Evolutionary conservation across 1,140 invertebrate species (phyloP), one percentile per base, ranked within the genome.

Genomic region (Helicoverpa zea): DNA sequence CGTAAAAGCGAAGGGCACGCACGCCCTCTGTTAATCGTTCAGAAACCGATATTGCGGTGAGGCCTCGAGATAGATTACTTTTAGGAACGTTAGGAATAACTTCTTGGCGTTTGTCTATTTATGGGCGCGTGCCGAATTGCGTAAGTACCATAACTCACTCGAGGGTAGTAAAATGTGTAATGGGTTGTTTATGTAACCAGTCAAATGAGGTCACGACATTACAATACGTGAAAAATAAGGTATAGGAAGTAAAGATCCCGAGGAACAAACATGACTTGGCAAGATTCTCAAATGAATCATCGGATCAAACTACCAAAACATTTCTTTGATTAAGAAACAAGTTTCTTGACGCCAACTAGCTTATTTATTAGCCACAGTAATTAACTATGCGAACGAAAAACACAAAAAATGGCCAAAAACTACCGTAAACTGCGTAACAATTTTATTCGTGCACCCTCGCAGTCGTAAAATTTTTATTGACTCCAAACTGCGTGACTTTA

Each of bases 11-110:
- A 93, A 94, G 92, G 91, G 92, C 92, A 91, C 91, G 91, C 91
- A 94, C 92, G 94, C 94, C 94, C 93, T 94, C 92, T 95, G 92
- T 94, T 95, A 95, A 95, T 95, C 92, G 93, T 93, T 91, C 90
- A 91, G 92, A 93, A 94, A 95, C 92, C 93, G 93, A 95, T 94
- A 94, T 94, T 94, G 91, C 85, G 87, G 89, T 81, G 87, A 89
- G 87, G 87, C 88, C 86, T 87, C 85, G 83, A 92, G 91, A 94
- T 94, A 93, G 91, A 94, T 94, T 91, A 89, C 91, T 91, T 89
- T 88, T 86, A 84, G 86, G 85, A 90, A 89, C 86, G 91, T 90
- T 90, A 90, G 87, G 87, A 92, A 93, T 93, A 93, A 93, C 91
- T 88, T 92, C 87, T 90, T 88, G 85, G 88, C 88, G 87, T 90